Evolutionary conservation across 2,888 invertebrate genomes (phyloP).

Genomic region (Morinoia aosen): DNA sequence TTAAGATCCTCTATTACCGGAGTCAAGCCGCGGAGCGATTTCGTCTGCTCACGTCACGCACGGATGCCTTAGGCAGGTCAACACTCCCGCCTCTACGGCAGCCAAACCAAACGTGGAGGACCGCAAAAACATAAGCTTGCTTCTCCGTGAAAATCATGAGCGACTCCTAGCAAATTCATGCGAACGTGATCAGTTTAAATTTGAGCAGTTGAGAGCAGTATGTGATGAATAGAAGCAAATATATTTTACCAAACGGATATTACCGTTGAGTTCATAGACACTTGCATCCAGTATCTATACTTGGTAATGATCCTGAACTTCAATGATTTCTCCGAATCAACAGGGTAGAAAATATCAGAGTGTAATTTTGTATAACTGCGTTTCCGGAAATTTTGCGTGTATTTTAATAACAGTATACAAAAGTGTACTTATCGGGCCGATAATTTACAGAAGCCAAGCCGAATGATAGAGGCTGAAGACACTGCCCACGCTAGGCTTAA

Average conservation of each 20-base stretch:
- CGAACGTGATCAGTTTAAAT: background rate
- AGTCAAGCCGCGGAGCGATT: background rate
- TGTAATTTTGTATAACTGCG: too few relatives aligned
- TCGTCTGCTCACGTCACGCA: slow-evolving; percentile 12
- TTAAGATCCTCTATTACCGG: background rate
- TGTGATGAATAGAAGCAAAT: background rate
- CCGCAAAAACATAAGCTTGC: background rate
- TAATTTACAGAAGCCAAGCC: background rate
- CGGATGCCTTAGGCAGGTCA: slow-evolving; percentile 52
- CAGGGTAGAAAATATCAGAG: too few relatives aligned
- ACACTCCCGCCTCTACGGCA: slow-evolving; percentile 38
- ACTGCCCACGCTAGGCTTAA: background rate
- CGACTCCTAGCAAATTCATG: background rate
- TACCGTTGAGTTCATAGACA: too few relatives aligned
- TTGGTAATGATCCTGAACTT: background rate
- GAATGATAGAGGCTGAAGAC: background rate
- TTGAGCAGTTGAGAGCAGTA: background rate
- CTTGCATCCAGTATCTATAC: too few relatives aligned
- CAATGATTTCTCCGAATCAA: too few relatives aligned
- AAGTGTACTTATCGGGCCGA: too few relatives aligned
- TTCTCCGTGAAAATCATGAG: background rate
- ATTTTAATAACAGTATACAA: too few relatives aligned
- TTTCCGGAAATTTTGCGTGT: too few relatives aligned
- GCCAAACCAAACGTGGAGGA: background rate
- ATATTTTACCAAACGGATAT: background rate